Conservation (phyloP, 2,888 invertebrate genomes). For the Phengaris alcon region DNA sequence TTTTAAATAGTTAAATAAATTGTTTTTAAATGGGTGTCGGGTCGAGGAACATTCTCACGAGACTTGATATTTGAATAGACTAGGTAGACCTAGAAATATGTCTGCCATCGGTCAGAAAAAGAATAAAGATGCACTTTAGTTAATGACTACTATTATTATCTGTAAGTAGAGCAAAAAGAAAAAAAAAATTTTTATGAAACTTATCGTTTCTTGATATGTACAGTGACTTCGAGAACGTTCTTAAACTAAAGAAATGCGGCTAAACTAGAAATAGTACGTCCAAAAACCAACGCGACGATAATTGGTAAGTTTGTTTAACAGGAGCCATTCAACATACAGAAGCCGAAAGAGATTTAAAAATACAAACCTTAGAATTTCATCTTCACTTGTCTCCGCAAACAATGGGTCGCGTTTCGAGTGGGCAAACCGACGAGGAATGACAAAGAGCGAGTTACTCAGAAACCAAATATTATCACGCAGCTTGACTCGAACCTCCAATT, state of each 20-base stretch:
- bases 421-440: constrained; percentile 55
- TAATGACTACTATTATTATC: neutral
- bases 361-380: constrained; percentile 65
- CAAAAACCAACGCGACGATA: constrained; percentile 49
- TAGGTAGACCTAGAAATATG: neutral
- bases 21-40: constrained; percentile 53
- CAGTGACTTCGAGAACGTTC: constrained; percentile 24
- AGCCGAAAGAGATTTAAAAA: constrained; percentile 73
- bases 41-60: constrained; percentile 58
- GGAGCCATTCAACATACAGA: constrained; percentile 70
- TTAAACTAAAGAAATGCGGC: constrained; percentile 36
- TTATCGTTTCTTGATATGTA: constrained; percentile 27
- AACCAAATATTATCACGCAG: constrained; percentile 76
- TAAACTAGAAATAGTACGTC: constrained; percentile 38
- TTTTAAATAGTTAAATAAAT: constrained; percentile 57
- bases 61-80: constrained; percentile 23
- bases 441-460: constrained; percentile 61
- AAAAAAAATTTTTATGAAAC: too few relatives aligned
- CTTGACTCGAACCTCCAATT: constrained; percentile 48
- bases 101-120: neutral
- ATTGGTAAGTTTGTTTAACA: constrained; percentile 69
- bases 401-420: constrained; percentile 59
- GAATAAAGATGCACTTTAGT: neutral
- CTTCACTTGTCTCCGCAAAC: constrained; percentile 61
- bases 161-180: constrained; percentile 31